Base-by-base conservation (phyloP, 2,888 invertebrate genomes). In the Papilio protenor region DNA sequence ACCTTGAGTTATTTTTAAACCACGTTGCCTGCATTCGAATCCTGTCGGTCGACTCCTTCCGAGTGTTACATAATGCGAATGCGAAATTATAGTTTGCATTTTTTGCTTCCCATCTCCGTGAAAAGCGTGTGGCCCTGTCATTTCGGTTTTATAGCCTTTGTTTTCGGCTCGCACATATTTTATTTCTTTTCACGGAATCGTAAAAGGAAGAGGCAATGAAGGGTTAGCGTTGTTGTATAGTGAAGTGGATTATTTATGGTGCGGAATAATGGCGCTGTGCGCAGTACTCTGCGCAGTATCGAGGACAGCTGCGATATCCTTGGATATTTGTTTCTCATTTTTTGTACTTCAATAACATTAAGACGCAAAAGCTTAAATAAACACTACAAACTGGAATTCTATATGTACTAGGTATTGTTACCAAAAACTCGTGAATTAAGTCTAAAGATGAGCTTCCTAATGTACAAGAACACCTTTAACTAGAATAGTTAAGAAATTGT, bases 1-100 rank as follows among this genome's bases (percentile, higher is more conserved):
- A 92, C 94, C 94, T 94, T 94, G 94, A 86, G 94, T 91, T 94
- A 94, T 94, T 94, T 94, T 93, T 94, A 94, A 91, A 89, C 91
- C 88, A 86, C 86, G 88, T 80, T 80, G 83, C 87, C 86, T 94
- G 93, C 92, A 92, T 91, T 89, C 91, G 90, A 90, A 91, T 89
- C 93, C 92, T 86, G 90, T 87, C 91, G 82, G 86, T 86, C 93
- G 85, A 88, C 91, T 93, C 90, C 92, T 94, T 94, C 93, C 94
- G 91, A 92, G 90, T 93, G 91, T 94, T 94, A 93, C 90, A 93
- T 94, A 94, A 94, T 93, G 88, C 93, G 88, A 93, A 92, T 55
- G n/a, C 55, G 55, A 59, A 59, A 92, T 92, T 93, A 91, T 91
- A 92, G 90, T 92, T 89, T 87, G 89, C 89, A 87, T 91, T 91